Conservation (phyloP, 2,888 invertebrate species). For the Adelphocoris suturalis region DNA sequence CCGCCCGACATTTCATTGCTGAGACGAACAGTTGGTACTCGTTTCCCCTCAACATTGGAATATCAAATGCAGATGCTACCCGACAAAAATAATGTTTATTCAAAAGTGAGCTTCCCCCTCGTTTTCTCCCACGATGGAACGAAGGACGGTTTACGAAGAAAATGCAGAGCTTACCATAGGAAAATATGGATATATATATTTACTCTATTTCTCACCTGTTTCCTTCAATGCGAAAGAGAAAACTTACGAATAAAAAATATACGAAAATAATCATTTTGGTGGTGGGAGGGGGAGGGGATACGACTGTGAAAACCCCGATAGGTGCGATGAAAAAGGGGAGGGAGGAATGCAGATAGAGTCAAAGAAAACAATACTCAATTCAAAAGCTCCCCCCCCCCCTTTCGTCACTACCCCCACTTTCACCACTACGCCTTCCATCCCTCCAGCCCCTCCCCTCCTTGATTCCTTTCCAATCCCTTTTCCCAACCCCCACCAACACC, state of each 20-base stretch:
- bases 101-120: neutral
- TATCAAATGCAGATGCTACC: conserved; percentile 2
- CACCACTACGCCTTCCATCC: neutral
- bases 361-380: conserved; percentile 61
- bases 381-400: neutral
- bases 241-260: conserved; percentile 18
- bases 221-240: neutral
- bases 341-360: conserved; percentile 35
- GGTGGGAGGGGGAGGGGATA: too few relatives aligned
- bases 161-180: neutral
- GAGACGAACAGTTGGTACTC: neutral
- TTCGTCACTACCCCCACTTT: neutral
- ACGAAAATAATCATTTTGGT: neutral
- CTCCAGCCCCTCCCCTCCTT: neutral
- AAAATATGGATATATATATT: too few relatives aligned
- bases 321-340: neutral
- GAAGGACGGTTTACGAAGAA: too few relatives aligned
- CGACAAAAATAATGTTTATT: neutral
- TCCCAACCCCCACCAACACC: neutral
- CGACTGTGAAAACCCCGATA: conserved; percentile 11
- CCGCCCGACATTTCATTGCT: neutral
- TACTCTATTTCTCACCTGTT: neutral
- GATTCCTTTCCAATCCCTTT: neutral
- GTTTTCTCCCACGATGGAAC: too few relatives aligned
- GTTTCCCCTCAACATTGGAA: neutral